These are phyloP conservation scores for Umimayanthus chanpuru DNA, from an alignment of 92 coral and sea anemone genomes.

Conservation along the genomic window DNA sequence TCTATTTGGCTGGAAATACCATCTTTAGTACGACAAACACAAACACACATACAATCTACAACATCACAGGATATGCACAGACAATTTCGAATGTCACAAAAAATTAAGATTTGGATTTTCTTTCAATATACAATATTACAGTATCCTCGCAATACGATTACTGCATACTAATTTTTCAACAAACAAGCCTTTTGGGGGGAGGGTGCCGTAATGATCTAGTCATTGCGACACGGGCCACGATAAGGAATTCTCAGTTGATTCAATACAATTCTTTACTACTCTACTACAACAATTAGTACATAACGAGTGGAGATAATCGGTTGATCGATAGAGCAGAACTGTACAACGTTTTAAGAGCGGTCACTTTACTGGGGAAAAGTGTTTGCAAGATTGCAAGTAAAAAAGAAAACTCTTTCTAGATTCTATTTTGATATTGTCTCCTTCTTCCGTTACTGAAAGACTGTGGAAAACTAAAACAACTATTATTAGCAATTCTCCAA, in stretches of 20 bases:
- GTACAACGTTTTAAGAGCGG: conserved; percentile 37
- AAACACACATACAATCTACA: conserved; percentile 37
- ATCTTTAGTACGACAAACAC: conserved; percentile 46
- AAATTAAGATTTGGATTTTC: conserved; percentile 67
- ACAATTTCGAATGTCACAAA: conserved; percentile 65
- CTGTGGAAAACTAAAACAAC: conserved; percentile 42
- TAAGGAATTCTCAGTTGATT: conserved; percentile 34
- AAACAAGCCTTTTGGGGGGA: conserved; percentile 56
- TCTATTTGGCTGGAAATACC: conserved; percentile 58
- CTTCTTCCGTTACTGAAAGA: conserved; percentile 37
- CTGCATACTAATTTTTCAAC: conserved; percentile 63
- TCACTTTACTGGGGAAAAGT: conserved; percentile 14
- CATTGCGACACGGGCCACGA: conserved; percentile 29
- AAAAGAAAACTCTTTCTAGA: conserved; percentile 29
- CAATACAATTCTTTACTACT: conserved; percentile 41
- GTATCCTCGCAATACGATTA: conserved; percentile 46
- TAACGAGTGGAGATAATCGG: conserved; percentile 11
- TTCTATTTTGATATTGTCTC: background rate
- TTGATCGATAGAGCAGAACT: conserved; percentile 27
- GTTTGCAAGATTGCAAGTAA: conserved; percentile 33
- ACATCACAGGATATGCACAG: conserved; percentile 40
- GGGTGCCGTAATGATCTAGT: conserved; percentile 3
- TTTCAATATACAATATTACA: conserved; percentile 74
- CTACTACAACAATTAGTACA: conserved; percentile 43
- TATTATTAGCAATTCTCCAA: conserved; percentile 26